Evolutionary conservation across 2,797 vertebrate genomes (phyloP).

Genomic region (Telmatherina bonti): DNA sequence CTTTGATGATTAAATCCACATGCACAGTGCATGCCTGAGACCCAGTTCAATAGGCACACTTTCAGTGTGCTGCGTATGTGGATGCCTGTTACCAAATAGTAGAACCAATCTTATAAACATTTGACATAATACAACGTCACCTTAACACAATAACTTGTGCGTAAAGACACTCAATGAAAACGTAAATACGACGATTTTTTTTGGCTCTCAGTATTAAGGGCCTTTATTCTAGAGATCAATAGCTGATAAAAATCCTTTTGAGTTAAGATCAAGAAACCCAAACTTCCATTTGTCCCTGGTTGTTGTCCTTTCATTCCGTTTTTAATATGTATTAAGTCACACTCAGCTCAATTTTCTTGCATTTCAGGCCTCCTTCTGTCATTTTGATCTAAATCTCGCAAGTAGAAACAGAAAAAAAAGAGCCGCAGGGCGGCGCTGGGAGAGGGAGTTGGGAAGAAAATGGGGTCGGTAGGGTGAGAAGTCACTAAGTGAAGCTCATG

Average conservation of each 20-base stretch:
- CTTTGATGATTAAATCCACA: slow-evolving; percentile 74
- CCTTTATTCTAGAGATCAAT: slow-evolving; percentile 72
- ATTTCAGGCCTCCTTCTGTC: slow-evolving; percentile 61
- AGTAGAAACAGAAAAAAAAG: slow-evolving; percentile 55
- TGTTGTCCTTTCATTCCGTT: slow-evolving; percentile 49
- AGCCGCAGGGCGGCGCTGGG: slow-evolving; percentile 32
- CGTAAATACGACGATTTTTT: slow-evolving; percentile 79
- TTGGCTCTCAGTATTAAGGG: slow-evolving; percentile 74
- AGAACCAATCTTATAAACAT: slow-evolving; percentile 67
- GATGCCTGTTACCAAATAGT: slow-evolving; percentile 58
- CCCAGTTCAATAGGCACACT: slow-evolving; percentile 59
- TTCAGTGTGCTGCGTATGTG: slow-evolving; percentile 68
- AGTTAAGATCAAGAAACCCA: slow-evolving; percentile 73
- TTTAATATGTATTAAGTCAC: slow-evolving; percentile 44
- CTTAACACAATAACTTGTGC: slow-evolving; percentile 78
- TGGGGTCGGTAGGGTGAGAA: slow-evolving; percentile 45
- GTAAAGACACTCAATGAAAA: slow-evolving; percentile 71
- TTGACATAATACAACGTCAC: slow-evolving; percentile 81
- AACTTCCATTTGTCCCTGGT: slow-evolving; percentile 48
- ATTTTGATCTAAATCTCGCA: slow-evolving; percentile 68
- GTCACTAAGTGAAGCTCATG: slow-evolving; percentile 97
- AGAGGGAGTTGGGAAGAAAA: slow-evolving; percentile 11
- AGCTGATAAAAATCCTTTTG: slow-evolving; percentile 68
- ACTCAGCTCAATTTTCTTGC: slow-evolving; percentile 57
- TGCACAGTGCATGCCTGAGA: slow-evolving; percentile 77